Evolutionary conservation across 2,888 invertebrate species (phyloP).

Genomic region (Campoplex capitator): DNA sequence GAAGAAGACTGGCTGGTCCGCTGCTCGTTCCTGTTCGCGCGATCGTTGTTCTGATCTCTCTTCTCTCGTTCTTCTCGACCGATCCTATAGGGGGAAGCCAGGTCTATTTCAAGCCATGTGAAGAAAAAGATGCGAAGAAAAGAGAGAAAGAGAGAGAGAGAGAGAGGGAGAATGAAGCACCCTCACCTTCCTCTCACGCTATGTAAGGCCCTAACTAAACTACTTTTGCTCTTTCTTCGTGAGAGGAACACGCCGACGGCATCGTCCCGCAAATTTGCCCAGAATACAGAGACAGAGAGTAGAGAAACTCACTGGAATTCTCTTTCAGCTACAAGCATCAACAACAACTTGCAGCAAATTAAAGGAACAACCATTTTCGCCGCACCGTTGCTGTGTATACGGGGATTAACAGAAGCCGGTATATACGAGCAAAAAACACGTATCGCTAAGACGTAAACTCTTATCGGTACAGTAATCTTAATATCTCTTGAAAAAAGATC

Average conservation of each 20-base stretch:
- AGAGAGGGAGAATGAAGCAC: slow-evolving; percentile 32
- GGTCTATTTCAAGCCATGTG: slow-evolving; percentile 79
- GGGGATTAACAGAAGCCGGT: slow-evolving; percentile 31
- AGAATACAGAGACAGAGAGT: neutral
- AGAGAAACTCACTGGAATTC: slow-evolving; percentile 11
- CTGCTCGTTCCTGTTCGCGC: slow-evolving; percentile 77
- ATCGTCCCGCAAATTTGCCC: slow-evolving; percentile 27
- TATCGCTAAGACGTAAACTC: neutral
- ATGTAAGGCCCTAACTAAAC: slow-evolving; percentile 53
- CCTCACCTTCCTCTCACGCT: slow-evolving; percentile 59
- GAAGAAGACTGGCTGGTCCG: slow-evolving; percentile 69
- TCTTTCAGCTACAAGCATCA: slow-evolving; percentile 33
- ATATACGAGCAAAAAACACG: slow-evolving; percentile 13
- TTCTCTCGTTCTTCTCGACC: slow-evolving; percentile 48
- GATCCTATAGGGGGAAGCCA: slow-evolving; percentile 77
- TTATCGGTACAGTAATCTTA: slow-evolving; percentile 20
- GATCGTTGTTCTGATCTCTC: slow-evolving; percentile 69
- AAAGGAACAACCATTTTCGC: slow-evolving; percentile 47
- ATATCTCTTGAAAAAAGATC: neutral
- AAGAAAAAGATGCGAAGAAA: slow-evolving; percentile 14
- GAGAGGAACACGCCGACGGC: slow-evolving; percentile 44
- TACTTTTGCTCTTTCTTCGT: slow-evolving; percentile 52
- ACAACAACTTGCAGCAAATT: slow-evolving; percentile 35
- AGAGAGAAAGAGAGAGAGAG: neutral
- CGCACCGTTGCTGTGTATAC: neutral